phyloP scores from a whole-genome alignment of 2,888 invertebrate genomes.

The Parnassius mnemosyne region DNA sequence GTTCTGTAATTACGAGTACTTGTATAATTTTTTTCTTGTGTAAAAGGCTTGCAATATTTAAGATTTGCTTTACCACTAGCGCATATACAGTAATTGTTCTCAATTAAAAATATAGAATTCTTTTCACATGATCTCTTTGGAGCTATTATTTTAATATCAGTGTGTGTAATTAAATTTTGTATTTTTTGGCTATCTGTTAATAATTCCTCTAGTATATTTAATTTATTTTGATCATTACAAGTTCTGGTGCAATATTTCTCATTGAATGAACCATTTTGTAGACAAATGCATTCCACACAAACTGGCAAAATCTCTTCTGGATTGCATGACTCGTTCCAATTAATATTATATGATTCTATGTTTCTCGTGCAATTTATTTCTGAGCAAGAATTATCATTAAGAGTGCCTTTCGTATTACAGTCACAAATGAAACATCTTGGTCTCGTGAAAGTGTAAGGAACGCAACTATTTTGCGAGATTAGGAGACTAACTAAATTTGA shows the following conservation, averaged over 20 bases:
- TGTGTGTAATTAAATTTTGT: conserved; percentile 41
- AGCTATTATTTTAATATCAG: conserved; percentile 38
- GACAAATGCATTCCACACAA: conserved; percentile 65
- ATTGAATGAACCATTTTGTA: conserved; percentile 43
- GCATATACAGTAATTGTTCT: conserved; percentile 59
- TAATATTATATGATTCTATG: conserved; percentile 39
- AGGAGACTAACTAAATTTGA: conserved; percentile 28
- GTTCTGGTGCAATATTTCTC: conserved; percentile 54
- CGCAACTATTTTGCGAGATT: conserved; percentile 38
- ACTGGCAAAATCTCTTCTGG: conserved; percentile 59
- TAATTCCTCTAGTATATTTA: conserved; percentile 51
- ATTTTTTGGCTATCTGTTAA: conserved; percentile 42
- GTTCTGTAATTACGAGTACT: conserved; percentile 10
- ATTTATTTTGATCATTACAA: conserved; percentile 54
- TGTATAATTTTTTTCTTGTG: conserved; percentile 6
- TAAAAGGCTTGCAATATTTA: conserved; percentile 48
- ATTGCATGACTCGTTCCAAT: conserved; percentile 43
- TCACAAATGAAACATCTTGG: conserved; percentile 64
- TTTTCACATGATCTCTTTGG: conserved; percentile 47
- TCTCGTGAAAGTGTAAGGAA: conserved; percentile 50
- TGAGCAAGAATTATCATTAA: conserved; percentile 55
- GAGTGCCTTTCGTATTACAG: conserved; percentile 47
- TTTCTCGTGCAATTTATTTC: conserved; percentile 54
- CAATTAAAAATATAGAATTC: conserved; percentile 50
- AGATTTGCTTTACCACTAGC: conserved; percentile 49